phyloP scores from a whole-genome alignment of 1,140 invertebrate genomes.

The Drosophila lowei region DNA sequence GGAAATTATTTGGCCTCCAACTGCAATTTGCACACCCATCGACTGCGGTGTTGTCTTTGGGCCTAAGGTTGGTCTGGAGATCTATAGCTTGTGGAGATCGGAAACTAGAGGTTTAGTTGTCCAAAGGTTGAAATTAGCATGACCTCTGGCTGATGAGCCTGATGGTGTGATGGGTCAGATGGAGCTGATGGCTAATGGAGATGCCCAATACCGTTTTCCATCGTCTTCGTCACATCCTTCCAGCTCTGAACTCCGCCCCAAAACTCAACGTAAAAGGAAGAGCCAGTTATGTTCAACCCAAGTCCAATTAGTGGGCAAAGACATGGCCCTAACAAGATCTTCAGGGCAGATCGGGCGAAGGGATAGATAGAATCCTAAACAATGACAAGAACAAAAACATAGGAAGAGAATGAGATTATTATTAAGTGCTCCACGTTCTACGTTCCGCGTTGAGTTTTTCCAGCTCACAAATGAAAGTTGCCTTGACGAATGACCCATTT shows the following conservation, averaged over 20 bases:
- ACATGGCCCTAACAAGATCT: slow-evolving; percentile 15
- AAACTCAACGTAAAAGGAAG: neutral
- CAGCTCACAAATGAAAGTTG: slow-evolving; percentile 81
- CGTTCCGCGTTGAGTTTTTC: slow-evolving; percentile 57
- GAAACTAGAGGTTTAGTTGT: slow-evolving; percentile 57
- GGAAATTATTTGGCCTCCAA: slow-evolving; percentile 65
- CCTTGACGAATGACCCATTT: slow-evolving; percentile 82
- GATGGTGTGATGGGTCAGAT: slow-evolving; percentile 44
- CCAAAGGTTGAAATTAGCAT: slow-evolving; percentile 79
- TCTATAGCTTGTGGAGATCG: neutral
- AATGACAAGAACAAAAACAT: slow-evolving; percentile 72
- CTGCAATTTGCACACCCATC: slow-evolving; percentile 54
- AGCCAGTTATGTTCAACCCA: neutral
- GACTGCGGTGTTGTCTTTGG: neutral
- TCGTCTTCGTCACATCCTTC: slow-evolving; percentile 1
- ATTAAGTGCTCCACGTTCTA: slow-evolving; percentile 70
- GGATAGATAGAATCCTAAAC: slow-evolving; percentile 28
- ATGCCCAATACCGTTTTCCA: slow-evolving; percentile 43
- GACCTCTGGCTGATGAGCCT: slow-evolving; percentile 55
- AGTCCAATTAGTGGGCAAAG: slow-evolving; percentile 29
- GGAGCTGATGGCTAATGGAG: slow-evolving; percentile 15
- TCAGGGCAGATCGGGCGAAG: neutral
- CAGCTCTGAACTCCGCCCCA: neutral
- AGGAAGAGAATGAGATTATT: slow-evolving; percentile 62
- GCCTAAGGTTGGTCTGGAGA: neutral